Evolutionary conservation across 2,888 invertebrate species (phyloP).

Genomic region (Andrena flavipes): DNA sequence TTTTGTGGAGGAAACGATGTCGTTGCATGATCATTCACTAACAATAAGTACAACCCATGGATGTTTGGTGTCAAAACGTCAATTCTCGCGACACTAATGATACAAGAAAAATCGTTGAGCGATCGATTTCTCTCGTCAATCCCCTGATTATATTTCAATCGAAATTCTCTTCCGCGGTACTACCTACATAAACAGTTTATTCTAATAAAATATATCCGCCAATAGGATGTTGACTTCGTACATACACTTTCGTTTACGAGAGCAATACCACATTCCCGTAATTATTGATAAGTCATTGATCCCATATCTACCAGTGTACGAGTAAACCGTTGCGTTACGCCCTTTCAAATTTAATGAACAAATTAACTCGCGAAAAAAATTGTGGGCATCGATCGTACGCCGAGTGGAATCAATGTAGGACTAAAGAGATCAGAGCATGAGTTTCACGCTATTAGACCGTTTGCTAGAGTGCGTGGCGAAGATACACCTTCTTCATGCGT

Average conservation of each 20-base stretch:
- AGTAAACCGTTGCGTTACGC: constrained; percentile 13
- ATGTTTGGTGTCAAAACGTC: neutral
- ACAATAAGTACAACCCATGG: neutral
- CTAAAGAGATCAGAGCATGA: neutral
- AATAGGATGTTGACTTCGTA: too few relatives aligned
- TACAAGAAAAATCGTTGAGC: neutral
- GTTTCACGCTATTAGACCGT: constrained; percentile 16
- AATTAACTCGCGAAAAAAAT: constrained; percentile 10
- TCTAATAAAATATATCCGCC: neutral
- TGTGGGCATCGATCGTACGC: constrained; percentile 16
- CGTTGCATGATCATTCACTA: too few relatives aligned
- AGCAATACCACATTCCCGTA: neutral
- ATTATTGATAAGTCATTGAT: constrained; percentile 1
- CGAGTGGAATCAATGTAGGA: constrained; percentile 14
- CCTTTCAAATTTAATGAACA: constrained; percentile 4
- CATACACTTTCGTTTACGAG: too few relatives aligned
- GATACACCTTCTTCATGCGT: neutral
- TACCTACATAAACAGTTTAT: neutral
- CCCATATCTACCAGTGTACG: neutral
- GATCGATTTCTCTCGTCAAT: neutral
- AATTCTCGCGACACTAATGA: neutral
- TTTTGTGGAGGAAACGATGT: too few relatives aligned
- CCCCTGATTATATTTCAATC: neutral
- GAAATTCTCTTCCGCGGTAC: neutral
- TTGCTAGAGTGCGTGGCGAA: neutral